These are phyloP conservation scores for Aphidius gifuensis DNA, from an alignment of 1,140 invertebrate genomes.

Conservation along the genomic window DNA sequence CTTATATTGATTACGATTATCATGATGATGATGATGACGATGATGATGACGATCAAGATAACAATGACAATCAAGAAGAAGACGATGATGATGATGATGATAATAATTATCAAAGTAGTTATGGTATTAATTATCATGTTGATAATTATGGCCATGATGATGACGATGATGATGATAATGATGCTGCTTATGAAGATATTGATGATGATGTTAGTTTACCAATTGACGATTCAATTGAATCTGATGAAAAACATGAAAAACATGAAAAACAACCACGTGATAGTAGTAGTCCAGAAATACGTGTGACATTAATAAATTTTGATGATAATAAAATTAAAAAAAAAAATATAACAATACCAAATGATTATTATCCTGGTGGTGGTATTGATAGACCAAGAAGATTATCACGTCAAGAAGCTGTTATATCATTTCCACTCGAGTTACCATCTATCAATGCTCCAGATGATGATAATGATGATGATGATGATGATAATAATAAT, in stretches of 20 bases:
- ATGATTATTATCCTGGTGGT: slow-evolving; percentile 32
- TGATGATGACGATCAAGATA: slow-evolving; percentile 54
- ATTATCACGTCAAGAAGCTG: slow-evolving; percentile 73
- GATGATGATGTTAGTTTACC: no score
- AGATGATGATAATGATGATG: slow-evolving; percentile 57
- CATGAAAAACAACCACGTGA: slow-evolving; percentile 17
- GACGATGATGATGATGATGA: slow-evolving; percentile 31
- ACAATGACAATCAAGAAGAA: slow-evolving; percentile 45
- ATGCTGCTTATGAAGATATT: neutral
- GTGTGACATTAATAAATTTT: slow-evolving; percentile 64
- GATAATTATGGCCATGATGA: slow-evolving; percentile 58
- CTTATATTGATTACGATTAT: slow-evolving; percentile 15
- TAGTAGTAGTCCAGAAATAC: slow-evolving; percentile 57
- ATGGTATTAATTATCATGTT: slow-evolving; percentile 31
- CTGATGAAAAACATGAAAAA: no score
- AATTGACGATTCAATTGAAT: no score
- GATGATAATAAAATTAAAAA: slow-evolving; percentile 30
- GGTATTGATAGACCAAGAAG: slow-evolving; percentile 36
- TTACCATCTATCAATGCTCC: slow-evolving; percentile 61
- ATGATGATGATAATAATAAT: slow-evolving; percentile 43
- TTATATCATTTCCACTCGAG: slow-evolving; percentile 64
- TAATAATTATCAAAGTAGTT: slow-evolving; percentile 39
- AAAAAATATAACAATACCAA: neutral
- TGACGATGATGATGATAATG: slow-evolving; percentile 16
- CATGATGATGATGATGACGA: slow-evolving; percentile 28